Percentiles rank a stretch among this genome's conserved stretches.
Evolutionary conservation across 2,113 vertebrate genomes (phyloP).

Genomic region (Orientallactaga bullata): DNA sequence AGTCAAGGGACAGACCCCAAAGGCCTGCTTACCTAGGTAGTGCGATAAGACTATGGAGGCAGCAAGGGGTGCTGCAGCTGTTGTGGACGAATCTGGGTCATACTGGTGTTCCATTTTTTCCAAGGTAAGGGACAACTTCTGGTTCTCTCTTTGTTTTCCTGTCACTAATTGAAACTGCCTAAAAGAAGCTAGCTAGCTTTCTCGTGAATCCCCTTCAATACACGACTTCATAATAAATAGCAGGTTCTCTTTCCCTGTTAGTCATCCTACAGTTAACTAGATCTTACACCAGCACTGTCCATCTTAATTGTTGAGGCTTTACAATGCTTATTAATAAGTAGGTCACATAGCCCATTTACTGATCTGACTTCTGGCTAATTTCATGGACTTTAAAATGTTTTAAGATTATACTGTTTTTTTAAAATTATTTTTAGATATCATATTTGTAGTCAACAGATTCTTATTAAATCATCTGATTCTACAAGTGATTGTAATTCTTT

Average conservation of each 20-base stretch:
- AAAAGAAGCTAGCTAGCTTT: not conserved
- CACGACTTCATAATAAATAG: not conserved
- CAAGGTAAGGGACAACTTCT: too few species aligned
- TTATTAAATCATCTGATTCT: conserved; percentile 1
- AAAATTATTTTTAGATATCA: not conserved
- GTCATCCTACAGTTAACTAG: not conserved
- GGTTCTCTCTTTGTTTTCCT: too few species aligned
- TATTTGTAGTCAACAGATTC: not conserved
- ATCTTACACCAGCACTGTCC: not conserved
- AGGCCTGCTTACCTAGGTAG: too few species aligned
- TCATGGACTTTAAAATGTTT: not conserved
- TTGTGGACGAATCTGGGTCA: too few species aligned
- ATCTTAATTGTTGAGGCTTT: not conserved
- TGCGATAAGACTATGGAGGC: too few species aligned
- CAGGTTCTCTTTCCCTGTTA: not conserved
- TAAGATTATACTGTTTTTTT: conserved; percentile 16
- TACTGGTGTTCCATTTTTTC: too few species aligned
- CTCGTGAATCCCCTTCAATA: not conserved
- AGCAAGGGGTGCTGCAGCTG: too few species aligned
- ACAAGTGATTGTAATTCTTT: not conserved
- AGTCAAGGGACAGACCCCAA: too few species aligned
- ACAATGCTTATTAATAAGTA: not conserved
- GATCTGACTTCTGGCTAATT: not conserved
- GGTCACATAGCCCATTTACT: not conserved
- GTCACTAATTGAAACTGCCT: not conserved